Evolutionary conservation across 2,888 invertebrate species (phyloP), one percentile per base, ranked within the genome.

Genomic region (Zygogramma bicolorata): DNA sequence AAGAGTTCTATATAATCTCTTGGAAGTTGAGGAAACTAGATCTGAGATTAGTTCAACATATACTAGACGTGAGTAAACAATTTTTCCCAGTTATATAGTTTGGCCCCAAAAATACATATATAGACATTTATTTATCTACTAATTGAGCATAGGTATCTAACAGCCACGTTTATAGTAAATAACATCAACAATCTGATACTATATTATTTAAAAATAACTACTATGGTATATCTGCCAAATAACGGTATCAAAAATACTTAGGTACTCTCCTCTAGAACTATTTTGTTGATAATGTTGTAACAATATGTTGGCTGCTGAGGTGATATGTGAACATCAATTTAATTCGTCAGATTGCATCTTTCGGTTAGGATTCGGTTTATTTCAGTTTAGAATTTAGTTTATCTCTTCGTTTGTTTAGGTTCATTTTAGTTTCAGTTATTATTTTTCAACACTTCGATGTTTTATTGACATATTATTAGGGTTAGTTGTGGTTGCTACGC

Each of bases 201-300:
- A 72, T 65, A 68, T 63, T 70, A 58, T 79, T 77, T 81, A 78
- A 75, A 74, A 78, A 77, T 78, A 79, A 75, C 73, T 78, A 70
- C 71, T 22, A 72, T 72, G 75, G 71, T 81, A 77, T 76, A 81
- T 83, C 81, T 80, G 82, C 82, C 81, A 79, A 81, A 82, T 80
- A 80, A 79, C 77, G 75, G 75, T 83, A 84, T 83, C 82, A 84
- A 84, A 84, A 84, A 84, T 83, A 83, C 81, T 80, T 77, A 75
- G 60, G 68, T 81, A 81, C 79, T 81, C 79, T 82, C 79, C 79
- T 77, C 74, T 80, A 76, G 53, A 69, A 63, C 65, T 71, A 75
- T 66, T 71, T 73, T 70, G 63, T 72, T 73, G 74, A 71, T 75
- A 53, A 53, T 73, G 67, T 68, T 73, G 67, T 68, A 66, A 74